Conservation (phyloP, 2,888 invertebrate species). For the Tetragonula carbonaria region DNA sequence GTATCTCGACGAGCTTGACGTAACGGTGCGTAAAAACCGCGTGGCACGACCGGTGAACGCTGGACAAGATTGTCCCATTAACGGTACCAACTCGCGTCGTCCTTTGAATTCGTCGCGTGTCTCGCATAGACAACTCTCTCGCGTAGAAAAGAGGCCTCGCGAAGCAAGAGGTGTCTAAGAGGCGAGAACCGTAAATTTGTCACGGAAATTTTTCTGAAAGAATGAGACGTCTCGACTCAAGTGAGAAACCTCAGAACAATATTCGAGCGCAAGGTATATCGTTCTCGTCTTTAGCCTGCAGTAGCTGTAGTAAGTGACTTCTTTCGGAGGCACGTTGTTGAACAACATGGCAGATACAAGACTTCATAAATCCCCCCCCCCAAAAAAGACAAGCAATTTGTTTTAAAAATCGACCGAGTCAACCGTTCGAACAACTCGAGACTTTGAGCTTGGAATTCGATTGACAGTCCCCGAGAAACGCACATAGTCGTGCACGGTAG, state of each 20-base stretch:
- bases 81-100: conserved; percentile 50
- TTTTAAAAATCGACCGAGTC: not conserved
- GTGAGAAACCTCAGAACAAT: no score
- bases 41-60: conserved; percentile 24
- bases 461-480: conserved; percentile 18
- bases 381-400: no score
- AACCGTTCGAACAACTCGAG: no score
- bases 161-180: no score
- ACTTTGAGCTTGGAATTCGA: not conserved
- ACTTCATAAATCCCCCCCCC: not conserved
- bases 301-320: not conserved
- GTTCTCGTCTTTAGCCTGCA: not conserved
- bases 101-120: conserved; percentile 48
- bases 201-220: not conserved
- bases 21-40: conserved; percentile 62
- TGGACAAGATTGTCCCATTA: conserved; percentile 50
- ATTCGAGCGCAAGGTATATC: not conserved
- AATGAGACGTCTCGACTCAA: not conserved
- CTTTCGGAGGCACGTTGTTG: not conserved
- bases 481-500: not conserved
- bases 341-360: no score
- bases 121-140: not conserved
- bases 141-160: not conserved
- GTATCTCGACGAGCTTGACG: conserved; percentile 14
- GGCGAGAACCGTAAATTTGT: not conserved